phyloP scores from a whole-genome alignment of 2,888 invertebrate genomes.

The Eubasilissa splendida region DNA sequence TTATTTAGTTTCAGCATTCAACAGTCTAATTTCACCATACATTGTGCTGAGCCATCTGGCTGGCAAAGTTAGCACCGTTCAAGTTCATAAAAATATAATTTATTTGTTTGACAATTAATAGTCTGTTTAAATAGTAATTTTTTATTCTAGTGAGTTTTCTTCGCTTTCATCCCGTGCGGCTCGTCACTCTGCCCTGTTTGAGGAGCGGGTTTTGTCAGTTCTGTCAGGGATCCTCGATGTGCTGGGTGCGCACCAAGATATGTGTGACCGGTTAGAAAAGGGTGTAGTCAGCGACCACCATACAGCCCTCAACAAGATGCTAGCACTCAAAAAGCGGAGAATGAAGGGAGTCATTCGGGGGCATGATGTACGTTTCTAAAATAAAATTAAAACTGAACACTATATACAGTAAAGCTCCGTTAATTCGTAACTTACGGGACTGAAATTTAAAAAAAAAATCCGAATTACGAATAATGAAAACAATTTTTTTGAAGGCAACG shows the following conservation, averaged over 20 bases:
- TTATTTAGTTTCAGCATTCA: not conserved
- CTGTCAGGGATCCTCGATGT: slow-evolving; percentile 72
- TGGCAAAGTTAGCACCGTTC: too few relatives aligned
- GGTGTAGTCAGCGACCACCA: slow-evolving; percentile 77
- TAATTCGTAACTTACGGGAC: too few relatives aligned
- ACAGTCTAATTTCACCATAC: not conserved
- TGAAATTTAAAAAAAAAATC: too few relatives aligned
- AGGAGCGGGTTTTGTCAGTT: slow-evolving; percentile 72
- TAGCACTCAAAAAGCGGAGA: slow-evolving; percentile 75
- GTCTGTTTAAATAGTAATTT: too few relatives aligned
- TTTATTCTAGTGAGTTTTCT: slow-evolving; percentile 67
- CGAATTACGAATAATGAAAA: too few relatives aligned
- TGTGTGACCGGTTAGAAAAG: slow-evolving; percentile 76
- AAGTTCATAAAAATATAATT: too few relatives aligned
- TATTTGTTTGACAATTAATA: too few relatives aligned
- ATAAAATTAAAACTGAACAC: too few relatives aligned
- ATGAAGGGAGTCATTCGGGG: slow-evolving; percentile 77
- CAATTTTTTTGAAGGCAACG: too few relatives aligned
- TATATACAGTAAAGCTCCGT: too few relatives aligned
- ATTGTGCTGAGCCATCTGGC: too few relatives aligned
- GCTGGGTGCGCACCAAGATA: slow-evolving; percentile 64
- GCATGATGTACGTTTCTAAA: slow-evolving; percentile 70
- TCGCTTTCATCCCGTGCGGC: slow-evolving; percentile 69
- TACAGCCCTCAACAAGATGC: slow-evolving; percentile 74
- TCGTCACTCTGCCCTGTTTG: slow-evolving; percentile 71